Evolutionary conservation across 2,888 invertebrate genomes (phyloP).

Genomic region (Argyra leucocephala): DNA sequence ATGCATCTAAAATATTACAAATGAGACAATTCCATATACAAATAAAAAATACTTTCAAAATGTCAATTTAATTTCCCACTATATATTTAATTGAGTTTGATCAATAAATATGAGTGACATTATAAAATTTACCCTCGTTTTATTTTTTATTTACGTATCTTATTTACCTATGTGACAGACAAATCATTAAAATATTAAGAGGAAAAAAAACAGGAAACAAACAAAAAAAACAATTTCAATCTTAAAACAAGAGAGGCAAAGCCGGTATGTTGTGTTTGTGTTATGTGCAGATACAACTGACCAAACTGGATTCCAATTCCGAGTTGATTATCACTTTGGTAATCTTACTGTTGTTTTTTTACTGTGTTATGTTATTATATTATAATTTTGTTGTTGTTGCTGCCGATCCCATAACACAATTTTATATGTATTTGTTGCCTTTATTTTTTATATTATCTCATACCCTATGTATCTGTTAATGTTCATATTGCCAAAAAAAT

Average conservation of each 20-base stretch:
- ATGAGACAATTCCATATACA: too few relatives aligned
- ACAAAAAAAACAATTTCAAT: neutral
- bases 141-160: too few relatives aligned
- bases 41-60: neutral
- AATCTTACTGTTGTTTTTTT: neutral
- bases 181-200: neutral
- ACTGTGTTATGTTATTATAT: neutral
- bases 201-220: neutral
- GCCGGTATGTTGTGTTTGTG: neutral
- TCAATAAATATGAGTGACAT: neutral
- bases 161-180: neutral
- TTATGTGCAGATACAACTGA: too few relatives aligned
- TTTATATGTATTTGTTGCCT: neutral
- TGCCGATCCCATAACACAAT: neutral
- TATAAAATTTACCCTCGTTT: too few relatives aligned
- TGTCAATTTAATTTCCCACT: neutral
- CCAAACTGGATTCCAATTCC: conserved; percentile 5
- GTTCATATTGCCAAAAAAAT: neutral
- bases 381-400: neutral
- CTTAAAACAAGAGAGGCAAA: neutral
- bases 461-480: neutral
- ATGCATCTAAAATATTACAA: too few relatives aligned
- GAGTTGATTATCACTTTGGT: neutral
- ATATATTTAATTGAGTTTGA: neutral
- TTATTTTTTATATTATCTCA: neutral